A percentile compares a stretch with the other conserved stretches of the same genome.
phyloP scores from a whole-genome alignment of 2,113 vertebrate genomes.

The Osmerus mordax region DNA sequence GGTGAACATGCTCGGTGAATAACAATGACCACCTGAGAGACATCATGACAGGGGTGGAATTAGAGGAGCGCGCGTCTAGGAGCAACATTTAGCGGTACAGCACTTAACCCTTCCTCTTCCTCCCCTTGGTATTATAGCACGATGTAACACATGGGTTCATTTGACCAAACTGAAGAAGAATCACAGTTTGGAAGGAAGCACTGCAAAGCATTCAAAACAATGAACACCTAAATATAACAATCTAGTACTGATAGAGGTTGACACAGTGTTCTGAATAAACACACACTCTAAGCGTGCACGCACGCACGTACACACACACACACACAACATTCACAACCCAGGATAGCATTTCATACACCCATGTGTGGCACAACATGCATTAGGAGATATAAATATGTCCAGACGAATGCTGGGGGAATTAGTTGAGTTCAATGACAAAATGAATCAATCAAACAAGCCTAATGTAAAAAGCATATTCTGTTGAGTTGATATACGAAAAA shows the following conservation, averaged over 20 bases:
- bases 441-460: too few relatives aligned
- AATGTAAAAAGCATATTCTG: too few relatives aligned
- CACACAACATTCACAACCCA: not conserved
- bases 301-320: constrained; percentile 4
- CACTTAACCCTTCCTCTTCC: not conserved
- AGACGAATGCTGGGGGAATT: too few relatives aligned
- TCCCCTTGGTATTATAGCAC: not conserved
- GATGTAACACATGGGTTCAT: not conserved
- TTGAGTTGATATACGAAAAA: too few relatives aligned
- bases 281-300: not conserved
- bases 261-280: not conserved
- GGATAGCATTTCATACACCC: too few relatives aligned
- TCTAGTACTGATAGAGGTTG: not conserved
- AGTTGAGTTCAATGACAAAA: too few relatives aligned
- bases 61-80: not conserved
- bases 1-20: not conserved
- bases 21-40: constrained; percentile 1
- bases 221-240: not conserved
- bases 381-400: not conserved
- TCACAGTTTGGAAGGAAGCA: not conserved
- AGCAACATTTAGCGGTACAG: not conserved
- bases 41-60: not conserved
- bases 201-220: not conserved
- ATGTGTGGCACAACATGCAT: not conserved
- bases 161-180: not conserved